Conservation (phyloP, 1,140 invertebrate genomes). For the Sweltsa coloradensis region DNA sequence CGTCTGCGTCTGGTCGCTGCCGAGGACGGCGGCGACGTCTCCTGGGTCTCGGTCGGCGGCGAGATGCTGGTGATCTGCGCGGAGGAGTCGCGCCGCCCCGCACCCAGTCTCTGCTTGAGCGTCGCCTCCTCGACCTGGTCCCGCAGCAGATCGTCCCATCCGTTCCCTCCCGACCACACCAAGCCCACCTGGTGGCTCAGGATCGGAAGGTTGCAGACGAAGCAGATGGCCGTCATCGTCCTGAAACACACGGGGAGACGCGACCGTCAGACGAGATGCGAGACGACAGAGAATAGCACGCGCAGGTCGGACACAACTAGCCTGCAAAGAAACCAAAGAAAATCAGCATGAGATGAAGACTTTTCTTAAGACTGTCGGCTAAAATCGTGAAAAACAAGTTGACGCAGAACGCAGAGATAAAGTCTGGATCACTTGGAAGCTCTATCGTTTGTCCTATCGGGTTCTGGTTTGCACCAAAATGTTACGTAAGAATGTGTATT, state of each 20-base stretch:
- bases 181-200: constrained; percentile 84
- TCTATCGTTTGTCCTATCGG: too few relatives aligned
- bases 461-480: too few relatives aligned
- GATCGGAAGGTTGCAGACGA: constrained; percentile 89
- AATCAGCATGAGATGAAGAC: neutral
- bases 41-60: constrained; percentile 54
- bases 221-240: constrained; percentile 87
- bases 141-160: constrained; percentile 79
- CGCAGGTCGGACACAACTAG: constrained; percentile 16
- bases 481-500: too few relatives aligned
- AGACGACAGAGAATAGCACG: too few relatives aligned
- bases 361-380: neutral
- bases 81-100: constrained; percentile 69
- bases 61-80: constrained; percentile 76
- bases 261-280: neutral
- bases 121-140: constrained; percentile 77
- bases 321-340: neutral
- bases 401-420: neutral
- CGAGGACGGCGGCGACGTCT: constrained; percentile 44
- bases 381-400: neutral
- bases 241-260: too few relatives aligned
- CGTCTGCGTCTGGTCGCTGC: constrained; percentile 53
- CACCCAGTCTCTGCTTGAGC: constrained; percentile 54
- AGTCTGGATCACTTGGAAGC: constrained; percentile 7
- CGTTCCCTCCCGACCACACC: constrained; percentile 84